These are phyloP conservation scores for Morelia viridis DNA, from an alignment of 2,797 vertebrate genomes.

Conservation along the genomic window DNA sequence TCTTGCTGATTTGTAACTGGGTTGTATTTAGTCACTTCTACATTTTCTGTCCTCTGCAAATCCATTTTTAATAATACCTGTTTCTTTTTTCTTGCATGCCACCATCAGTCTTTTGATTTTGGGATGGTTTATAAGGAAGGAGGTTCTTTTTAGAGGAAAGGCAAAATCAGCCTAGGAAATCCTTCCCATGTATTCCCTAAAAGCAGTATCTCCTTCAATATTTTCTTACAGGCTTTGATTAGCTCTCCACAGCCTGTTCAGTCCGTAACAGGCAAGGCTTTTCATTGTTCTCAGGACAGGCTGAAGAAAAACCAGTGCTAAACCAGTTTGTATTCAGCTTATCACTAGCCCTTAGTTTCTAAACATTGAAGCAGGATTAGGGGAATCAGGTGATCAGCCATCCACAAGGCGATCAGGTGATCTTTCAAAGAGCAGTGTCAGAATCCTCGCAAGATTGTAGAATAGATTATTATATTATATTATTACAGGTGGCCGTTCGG, in stretches of 20 bases:
- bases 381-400: neutral
- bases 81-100: neutral
- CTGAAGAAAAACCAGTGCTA: neutral
- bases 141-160: neutral
- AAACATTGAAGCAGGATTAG: neutral
- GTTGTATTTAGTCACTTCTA: neutral
- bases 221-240: neutral
- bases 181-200: neutral
- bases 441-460: too few species aligned
- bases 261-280: neutral
- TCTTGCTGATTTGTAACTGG: neutral
- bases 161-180: neutral
- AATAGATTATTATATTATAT: too few species aligned
- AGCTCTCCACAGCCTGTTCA: neutral
- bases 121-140: neutral
- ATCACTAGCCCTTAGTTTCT: neutral
- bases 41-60: neutral
- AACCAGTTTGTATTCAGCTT: neutral
- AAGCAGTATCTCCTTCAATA: neutral
- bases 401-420: neutral
- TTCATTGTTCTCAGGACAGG: neutral
- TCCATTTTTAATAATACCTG: neutral
- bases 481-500: too few species aligned
- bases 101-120: neutral
- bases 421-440: neutral